A percentile compares a stretch with the other conserved stretches of the same genome.
These are phyloP conservation scores for Taeniopygia guttata DNA, from an alignment of 2,797 vertebrate species.

Conservation along the genomic window DNA sequence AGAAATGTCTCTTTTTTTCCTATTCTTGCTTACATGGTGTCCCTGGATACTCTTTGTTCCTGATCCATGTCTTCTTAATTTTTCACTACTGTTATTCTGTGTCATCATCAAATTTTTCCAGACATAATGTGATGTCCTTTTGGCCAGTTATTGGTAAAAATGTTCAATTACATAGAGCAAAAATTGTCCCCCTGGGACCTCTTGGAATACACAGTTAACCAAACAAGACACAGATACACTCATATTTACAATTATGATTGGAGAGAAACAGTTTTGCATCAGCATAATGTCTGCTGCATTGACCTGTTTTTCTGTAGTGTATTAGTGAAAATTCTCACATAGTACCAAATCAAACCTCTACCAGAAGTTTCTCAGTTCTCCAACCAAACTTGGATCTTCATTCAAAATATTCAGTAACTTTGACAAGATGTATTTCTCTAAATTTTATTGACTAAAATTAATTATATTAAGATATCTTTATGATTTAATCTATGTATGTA, in stretches of 20 bases:
- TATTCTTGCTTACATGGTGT: not conserved
- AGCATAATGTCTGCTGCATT: not conserved
- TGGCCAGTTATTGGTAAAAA: not conserved
- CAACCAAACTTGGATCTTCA: not conserved
- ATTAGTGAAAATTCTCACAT: not conserved
- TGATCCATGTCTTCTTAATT: not conserved
- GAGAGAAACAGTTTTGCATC: not conserved
- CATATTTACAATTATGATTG: not conserved
- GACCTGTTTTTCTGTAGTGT: not conserved
- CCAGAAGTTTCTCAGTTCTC: not conserved
- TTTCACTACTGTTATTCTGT: not conserved
- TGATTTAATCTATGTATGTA: not conserved
- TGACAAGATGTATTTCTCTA: not conserved
- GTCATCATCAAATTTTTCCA: not conserved
- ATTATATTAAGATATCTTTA: not conserved
- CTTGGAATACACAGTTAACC: not conserved
- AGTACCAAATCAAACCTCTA: not conserved
- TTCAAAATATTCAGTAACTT: not conserved
- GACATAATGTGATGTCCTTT: not conserved
- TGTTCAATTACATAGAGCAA: not conserved
- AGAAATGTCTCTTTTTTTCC: not conserved
- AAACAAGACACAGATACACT: not conserved
- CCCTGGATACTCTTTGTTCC: not conserved
- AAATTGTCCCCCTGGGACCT: not conserved
- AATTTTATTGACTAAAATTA: not conserved